Evolutionary conservation across 2,113 vertebrate species (phyloP).

Genomic region (Euleptes europaea): DNA sequence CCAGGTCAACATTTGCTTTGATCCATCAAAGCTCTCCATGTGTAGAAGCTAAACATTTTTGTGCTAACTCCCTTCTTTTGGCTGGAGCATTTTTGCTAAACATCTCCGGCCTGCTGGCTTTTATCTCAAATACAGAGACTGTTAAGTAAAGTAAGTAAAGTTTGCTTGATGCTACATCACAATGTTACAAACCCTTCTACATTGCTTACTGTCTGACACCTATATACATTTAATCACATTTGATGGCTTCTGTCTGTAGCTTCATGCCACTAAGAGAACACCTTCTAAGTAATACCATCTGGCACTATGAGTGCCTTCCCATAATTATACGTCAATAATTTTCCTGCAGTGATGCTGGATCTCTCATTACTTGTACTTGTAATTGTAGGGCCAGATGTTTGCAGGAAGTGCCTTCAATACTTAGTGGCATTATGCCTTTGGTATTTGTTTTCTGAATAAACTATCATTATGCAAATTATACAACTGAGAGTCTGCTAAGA

Average conservation of each 20-base stretch:
- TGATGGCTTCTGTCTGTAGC: conserved; percentile 39
- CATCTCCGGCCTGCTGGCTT: background rate
- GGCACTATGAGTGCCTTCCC: conserved; percentile 39
- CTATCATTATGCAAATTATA: background rate
- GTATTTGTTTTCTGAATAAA: conserved; percentile 6
- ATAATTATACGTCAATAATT: conserved; percentile 48
- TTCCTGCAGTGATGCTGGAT: conserved; percentile 41
- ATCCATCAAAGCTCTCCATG: background rate
- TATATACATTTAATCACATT: conserved; percentile 24
- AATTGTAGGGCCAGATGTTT: conserved; percentile 36
- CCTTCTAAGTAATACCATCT: conserved; percentile 50
- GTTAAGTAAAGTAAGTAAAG: background rate
- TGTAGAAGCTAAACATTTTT: background rate
- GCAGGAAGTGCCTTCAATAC: conserved; percentile 24
- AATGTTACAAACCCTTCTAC: background rate
- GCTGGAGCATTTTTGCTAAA: background rate
- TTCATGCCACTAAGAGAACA: conserved; percentile 36
- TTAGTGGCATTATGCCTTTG: conserved; percentile 7
- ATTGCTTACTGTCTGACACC: background rate
- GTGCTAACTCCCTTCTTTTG: background rate
- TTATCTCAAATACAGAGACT: background rate
- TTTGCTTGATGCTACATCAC: background rate
- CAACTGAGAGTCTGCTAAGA: conserved; percentile 9
- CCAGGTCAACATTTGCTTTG: background rate
- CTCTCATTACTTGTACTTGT: conserved; percentile 42